Evolutionary conservation across 2,113 vertebrate species (phyloP), one percentile per base, ranked within the genome.

Genomic region (Pedionomus torquatus): DNA sequence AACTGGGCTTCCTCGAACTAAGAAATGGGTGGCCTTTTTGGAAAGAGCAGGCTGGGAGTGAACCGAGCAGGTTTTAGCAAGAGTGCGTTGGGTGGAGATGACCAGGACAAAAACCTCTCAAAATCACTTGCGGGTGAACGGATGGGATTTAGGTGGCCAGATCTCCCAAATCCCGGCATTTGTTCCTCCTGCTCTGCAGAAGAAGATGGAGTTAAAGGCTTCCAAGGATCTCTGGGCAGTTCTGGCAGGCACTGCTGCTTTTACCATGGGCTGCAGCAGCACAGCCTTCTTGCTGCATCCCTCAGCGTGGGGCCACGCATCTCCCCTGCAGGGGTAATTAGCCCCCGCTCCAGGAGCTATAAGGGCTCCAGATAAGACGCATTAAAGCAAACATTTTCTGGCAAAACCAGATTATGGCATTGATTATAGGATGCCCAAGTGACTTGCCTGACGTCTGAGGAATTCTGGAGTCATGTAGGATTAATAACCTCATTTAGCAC

Each of bases 401-500:
- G 93, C 93, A 71, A 96, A 95, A 96, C 80, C 93, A 96, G 94
- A 96, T 96, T 93, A 94, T 39, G 89, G 87, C 91, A 96, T 94
- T 91, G 96, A 97, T 96, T 96, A 93, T 8, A 78, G 77, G 95
- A 89, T 91, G 70, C 94, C 95, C 95, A 96, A 96, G 95, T 89
- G 95, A 96, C 81, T 96, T 44, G 91, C 57, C 81, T 95, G 89
- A 78, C 25, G 48, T 95, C 89, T 91, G 91, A 94, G 81, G 91
- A 87, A 96, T 96, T 84, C 94, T 46, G 60, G 89, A 94, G 89
- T 82, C 33, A 0, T 84, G 89, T 91, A 95, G 91, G 84, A 96
- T 97, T 95, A 97, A 97, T 95, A 95, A 96, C 91, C 94, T 95
- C 95, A 93, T 96, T 97, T 97, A 97, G 91, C 93, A 91, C 43